Conservation (phyloP, 2,888 invertebrate genomes). For the Herminia tarsipennalis region DNA sequence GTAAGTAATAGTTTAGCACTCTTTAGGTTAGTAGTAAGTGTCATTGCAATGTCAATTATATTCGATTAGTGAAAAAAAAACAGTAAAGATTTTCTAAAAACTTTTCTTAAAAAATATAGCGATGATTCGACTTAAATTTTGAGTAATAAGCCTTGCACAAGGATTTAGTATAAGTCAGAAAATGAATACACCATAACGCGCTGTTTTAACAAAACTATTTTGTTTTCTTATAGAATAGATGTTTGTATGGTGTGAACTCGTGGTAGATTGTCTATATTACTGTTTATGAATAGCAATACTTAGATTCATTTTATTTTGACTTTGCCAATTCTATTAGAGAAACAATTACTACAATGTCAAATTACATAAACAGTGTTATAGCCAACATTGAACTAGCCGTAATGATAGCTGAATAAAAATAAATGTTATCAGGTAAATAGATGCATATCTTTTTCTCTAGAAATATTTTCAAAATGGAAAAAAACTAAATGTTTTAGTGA, state of each 20-base stretch:
- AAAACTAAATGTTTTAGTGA: constrained; percentile 74
- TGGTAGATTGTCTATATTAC: constrained; percentile 61
- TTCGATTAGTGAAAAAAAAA: constrained; percentile 79
- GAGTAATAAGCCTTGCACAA: constrained; percentile 54
- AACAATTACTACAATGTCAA: constrained; percentile 38
- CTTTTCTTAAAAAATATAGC: constrained; percentile 60
- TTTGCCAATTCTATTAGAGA: constrained; percentile 20
- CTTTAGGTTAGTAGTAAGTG: constrained; percentile 83
- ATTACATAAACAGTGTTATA: constrained; percentile 70
- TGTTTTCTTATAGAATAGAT: constrained; percentile 64
- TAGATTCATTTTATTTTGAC: constrained; percentile 23
- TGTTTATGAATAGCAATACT: constrained; percentile 54
- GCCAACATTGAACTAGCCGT: constrained; percentile 61
- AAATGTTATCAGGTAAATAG: constrained; percentile 81
- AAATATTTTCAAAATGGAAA: constrained; percentile 76
- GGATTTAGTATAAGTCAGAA: constrained; percentile 54
- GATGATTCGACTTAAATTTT: constrained; percentile 50
- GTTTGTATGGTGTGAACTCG: constrained; percentile 69
- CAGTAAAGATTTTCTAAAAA: constrained; percentile 80
- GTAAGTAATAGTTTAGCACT: constrained; percentile 81
- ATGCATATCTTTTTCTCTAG: constrained; percentile 85
- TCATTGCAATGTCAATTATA: constrained; percentile 85
- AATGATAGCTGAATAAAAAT: constrained; percentile 67
- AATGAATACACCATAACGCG: constrained; percentile 49
- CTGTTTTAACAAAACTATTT: constrained; percentile 47